phyloP scores from a whole-genome alignment of 2,888 invertebrate genomes.

The Teleogryllus oceanicus region DNA sequence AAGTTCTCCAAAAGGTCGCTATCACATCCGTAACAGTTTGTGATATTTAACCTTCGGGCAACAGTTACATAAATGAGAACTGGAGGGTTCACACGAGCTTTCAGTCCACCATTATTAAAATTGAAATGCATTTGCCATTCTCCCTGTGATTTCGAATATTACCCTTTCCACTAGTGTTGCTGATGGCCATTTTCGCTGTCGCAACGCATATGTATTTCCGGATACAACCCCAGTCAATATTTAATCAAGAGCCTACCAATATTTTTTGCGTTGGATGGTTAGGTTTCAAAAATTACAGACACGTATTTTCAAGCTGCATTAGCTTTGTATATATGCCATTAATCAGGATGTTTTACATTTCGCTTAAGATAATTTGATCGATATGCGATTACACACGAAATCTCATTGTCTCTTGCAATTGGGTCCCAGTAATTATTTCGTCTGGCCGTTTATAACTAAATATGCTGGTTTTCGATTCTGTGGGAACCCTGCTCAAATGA shows the following conservation, averaged over 20 bases:
- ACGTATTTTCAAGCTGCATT: constrained; percentile 4
- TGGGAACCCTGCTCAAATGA: neutral
- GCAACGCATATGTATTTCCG: neutral
- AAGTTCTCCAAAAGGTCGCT: neutral
- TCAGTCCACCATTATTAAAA: neutral
- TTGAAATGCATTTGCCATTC: neutral
- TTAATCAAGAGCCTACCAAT: neutral
- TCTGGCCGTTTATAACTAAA: neutral
- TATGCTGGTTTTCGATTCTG: neutral
- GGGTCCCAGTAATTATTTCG: neutral
- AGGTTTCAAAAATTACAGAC: neutral
- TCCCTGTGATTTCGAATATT: neutral
- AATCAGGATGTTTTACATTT: neutral
- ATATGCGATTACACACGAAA: constrained; percentile 18
- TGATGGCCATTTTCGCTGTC: neutral
- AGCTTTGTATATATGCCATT: neutral
- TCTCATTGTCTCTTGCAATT: neutral
- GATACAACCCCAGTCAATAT: neutral
- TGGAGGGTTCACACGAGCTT: neutral
- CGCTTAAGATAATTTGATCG: constrained; percentile 9
- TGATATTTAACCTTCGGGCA: neutral
- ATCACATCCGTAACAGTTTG: neutral
- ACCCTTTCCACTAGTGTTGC: neutral
- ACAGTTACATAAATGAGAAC: neutral
- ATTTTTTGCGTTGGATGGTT: neutral